Conservation (phyloP, 2,888 invertebrate species). For the Drosophila stalkeri region DNA sequence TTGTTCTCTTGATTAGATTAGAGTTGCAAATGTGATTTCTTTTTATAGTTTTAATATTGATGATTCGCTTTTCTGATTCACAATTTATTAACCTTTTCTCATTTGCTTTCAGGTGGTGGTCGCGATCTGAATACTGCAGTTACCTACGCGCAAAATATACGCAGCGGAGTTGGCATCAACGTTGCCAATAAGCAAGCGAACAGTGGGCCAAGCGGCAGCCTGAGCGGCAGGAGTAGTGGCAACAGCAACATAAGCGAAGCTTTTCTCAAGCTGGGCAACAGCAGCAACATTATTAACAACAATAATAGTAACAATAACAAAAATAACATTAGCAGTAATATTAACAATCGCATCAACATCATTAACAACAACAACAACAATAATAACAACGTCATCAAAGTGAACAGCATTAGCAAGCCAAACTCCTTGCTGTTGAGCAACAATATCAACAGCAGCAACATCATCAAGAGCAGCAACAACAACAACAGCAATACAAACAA, state of each 20-base stretch:
- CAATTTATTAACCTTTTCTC: no score
- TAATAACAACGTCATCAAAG: constrained; percentile 47
- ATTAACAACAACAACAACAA: constrained; percentile 46
- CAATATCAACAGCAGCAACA: constrained; percentile 72
- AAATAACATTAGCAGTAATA: constrained; percentile 59
- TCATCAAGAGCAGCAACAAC: constrained; percentile 27
- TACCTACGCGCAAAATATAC: constrained; percentile 87
- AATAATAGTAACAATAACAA: constrained; percentile 53
- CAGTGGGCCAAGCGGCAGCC: constrained; percentile 10
- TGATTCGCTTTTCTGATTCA: no score
- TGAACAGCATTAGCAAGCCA: constrained; percentile 35
- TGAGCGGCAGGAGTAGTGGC: constrained; percentile 5
- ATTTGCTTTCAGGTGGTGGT: constrained; percentile 90
- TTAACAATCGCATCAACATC: constrained; percentile 42
- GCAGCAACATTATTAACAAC: constrained; percentile 26
- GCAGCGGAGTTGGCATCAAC: constrained; percentile 79
- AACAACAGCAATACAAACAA: constrained; percentile 19
- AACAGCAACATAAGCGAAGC: constrained; percentile 26
- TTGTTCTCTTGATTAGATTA: no score
- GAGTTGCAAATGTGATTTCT: no score
- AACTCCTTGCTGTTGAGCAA: constrained; percentile 40
- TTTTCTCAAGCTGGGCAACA: constrained; percentile 47
- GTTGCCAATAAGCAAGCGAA: constrained; percentile 40
- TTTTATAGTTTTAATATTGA: not conserved
- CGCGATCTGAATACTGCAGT: constrained; percentile 94